Evolutionary conservation across 1,140 invertebrate genomes (phyloP), one percentile per base, ranked within the genome.

Genomic region (Bombus turneri): DNA sequence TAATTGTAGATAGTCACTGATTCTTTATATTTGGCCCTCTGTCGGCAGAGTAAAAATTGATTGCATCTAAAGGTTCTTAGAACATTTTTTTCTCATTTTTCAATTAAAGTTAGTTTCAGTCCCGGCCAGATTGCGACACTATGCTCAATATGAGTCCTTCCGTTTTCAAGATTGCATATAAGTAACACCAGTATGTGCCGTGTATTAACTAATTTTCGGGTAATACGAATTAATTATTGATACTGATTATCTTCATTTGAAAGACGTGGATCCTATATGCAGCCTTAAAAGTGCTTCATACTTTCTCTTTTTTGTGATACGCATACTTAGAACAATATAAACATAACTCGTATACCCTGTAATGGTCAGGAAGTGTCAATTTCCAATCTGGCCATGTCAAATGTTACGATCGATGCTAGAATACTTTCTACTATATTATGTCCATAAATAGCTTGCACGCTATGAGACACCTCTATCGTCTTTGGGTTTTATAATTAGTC

Each of bases 271-370:
- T 41, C 57, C 59, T 85, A 86, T 85, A 88, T 91, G 91, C 92
- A 93, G 90, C 90, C 91, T 86, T 85, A 89, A 92, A 91, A 91
- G 72, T 88, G 31, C 41, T 87, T 66, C 47, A n/a, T 41, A 25
- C 73, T 73, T 78, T 25, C 8, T 22, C 31, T n/a, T 28, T 18
- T 84, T 79, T 78, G 34, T 73, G 83, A 83, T 82, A 84, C 89
- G 88, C 90, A 87, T 90, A 90, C 87, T 90, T 81, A 76, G 91
- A 93, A 93, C 83, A 91, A 92, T 90, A 90, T 91, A 92, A 92
- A 93, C 91, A 83, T 91, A 94, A 93, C 90, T 91, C 91, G 87
- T 81, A 89, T 94, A 94, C 90, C 93, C 93, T 92, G 91, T 92
- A 88, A 92, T 91, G 90, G 90, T 91, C 90, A 86, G 6, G 81